Conservation (phyloP, 2,113 vertebrate species). For the Melanerpes formicivorus region DNA sequence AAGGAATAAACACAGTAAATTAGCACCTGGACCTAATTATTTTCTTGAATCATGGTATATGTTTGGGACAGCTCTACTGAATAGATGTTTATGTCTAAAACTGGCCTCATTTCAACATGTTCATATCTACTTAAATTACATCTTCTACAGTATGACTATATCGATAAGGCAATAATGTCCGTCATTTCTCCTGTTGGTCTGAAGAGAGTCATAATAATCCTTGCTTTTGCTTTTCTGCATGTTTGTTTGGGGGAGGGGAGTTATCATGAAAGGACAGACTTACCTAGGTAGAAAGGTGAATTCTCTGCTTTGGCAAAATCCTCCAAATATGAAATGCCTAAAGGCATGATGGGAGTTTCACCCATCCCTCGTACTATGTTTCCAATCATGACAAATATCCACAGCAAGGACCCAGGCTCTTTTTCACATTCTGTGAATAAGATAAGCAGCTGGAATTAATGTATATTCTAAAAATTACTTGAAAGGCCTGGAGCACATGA, state of each 20-base stretch:
- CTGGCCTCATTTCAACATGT: neutral
- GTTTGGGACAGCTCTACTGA: neutral
- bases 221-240: neutral
- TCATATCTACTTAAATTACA: neutral
- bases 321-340: slow-evolving; percentile 92
- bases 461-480: neutral
- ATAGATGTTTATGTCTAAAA: neutral
- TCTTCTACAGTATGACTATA: neutral
- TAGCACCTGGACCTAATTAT: neutral
- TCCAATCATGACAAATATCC: slow-evolving; percentile 88
- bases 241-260: neutral
- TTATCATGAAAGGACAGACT: neutral
- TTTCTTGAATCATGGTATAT: neutral
- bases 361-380: slow-evolving; percentile 91
- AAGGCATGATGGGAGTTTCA: slow-evolving; percentile 88
- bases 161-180: neutral
- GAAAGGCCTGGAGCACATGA: neutral
- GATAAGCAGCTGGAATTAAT: neutral
- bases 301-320: slow-evolving; percentile 90
- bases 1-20: neutral
- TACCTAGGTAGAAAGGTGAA: slow-evolving; percentile 92
- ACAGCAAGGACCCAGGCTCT: slow-evolving; percentile 85
- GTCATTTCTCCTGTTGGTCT: neutral
- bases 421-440: slow-evolving; percentile 79
- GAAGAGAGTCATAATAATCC: neutral